Evolutionary conservation across 2,797 vertebrate genomes (phyloP).

Genomic region (Coilia nasus): DNA sequence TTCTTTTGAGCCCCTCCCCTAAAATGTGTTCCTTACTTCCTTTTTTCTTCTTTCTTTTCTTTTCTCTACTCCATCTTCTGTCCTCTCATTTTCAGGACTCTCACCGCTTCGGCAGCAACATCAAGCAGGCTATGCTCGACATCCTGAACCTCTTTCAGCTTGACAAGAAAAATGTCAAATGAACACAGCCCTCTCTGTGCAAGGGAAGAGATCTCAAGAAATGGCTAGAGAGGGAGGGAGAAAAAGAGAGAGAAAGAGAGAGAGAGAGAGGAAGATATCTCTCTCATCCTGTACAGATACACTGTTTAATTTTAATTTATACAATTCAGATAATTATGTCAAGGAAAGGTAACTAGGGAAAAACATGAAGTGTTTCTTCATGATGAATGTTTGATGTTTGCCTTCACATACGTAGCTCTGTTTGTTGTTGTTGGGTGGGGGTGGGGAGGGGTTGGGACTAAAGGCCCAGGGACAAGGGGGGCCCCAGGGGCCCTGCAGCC

Average conservation of each 20-base stretch:
- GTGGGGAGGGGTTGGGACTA: neutral
- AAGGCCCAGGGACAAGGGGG: neutral
- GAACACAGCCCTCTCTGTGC: slow-evolving; percentile 45
- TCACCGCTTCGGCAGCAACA: slow-evolving; percentile 88
- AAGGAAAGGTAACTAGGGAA: slow-evolving; percentile 21
- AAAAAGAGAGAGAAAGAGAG: no score
- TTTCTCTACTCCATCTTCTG: neutral
- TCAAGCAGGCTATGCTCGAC: slow-evolving; percentile 86
- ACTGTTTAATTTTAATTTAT: slow-evolving; percentile 65
- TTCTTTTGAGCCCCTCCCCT: no score
- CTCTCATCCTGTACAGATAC: slow-evolving; percentile 41
- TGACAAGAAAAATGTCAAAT: slow-evolving; percentile 70
- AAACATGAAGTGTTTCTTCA: neutral
- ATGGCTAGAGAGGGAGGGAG: neutral
- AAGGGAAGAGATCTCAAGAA: slow-evolving; percentile 40
- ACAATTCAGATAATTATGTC: slow-evolving; percentile 42
- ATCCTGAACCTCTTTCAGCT: slow-evolving; percentile 81
- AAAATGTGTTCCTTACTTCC: no score
- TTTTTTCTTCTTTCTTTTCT: no score
- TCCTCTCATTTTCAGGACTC: slow-evolving; percentile 79
- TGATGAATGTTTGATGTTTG: slow-evolving; percentile 11
- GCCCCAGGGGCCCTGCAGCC: neutral
- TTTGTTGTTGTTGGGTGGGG: neutral
- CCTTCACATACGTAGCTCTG: neutral
- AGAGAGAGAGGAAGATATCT: neutral